These are phyloP conservation scores for Aethes cnicana DNA, from an alignment of 2,888 invertebrate genomes.

Conservation along the genomic window DNA sequence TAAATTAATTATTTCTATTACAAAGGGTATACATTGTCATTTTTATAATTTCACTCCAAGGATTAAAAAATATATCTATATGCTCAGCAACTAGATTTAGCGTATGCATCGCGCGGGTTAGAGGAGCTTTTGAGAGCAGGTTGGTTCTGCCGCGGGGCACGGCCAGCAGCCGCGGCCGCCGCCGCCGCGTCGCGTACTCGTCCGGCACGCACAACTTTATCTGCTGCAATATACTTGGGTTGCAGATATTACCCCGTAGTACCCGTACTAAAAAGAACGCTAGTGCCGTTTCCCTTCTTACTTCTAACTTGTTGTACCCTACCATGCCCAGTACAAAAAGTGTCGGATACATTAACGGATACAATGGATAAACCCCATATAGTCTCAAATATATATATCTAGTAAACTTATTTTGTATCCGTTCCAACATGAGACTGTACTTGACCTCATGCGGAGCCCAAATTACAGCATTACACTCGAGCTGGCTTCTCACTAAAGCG, in stretches of 20 bases:
- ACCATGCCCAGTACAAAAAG: neutral
- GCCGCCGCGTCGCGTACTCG: neutral
- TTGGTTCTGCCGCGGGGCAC: neutral
- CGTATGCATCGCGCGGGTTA: neutral
- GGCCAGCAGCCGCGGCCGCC: neutral
- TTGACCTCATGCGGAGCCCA: slow-evolving; percentile 9
- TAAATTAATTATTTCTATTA: too few relatives aligned
- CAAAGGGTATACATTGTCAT: too few relatives aligned
- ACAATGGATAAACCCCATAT: neutral
- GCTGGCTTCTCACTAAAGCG: neutral
- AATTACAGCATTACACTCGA: neutral
- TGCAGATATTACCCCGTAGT: neutral
- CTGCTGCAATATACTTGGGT: neutral
- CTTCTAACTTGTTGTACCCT: neutral
- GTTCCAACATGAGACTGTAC: slow-evolving; percentile 5
- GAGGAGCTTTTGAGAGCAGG: neutral
- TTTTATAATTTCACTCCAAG: neutral
- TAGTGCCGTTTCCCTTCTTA: neutral
- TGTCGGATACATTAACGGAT: neutral
- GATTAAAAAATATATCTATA: neutral
- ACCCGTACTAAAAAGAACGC: neutral
- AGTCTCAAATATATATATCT: neutral
- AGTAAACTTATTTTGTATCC: neutral
- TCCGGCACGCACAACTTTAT: neutral
- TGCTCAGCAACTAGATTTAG: neutral